Evolutionary conservation across 2,113 vertebrate genomes (phyloP).

Genomic region (Microtus montanus): DNA sequence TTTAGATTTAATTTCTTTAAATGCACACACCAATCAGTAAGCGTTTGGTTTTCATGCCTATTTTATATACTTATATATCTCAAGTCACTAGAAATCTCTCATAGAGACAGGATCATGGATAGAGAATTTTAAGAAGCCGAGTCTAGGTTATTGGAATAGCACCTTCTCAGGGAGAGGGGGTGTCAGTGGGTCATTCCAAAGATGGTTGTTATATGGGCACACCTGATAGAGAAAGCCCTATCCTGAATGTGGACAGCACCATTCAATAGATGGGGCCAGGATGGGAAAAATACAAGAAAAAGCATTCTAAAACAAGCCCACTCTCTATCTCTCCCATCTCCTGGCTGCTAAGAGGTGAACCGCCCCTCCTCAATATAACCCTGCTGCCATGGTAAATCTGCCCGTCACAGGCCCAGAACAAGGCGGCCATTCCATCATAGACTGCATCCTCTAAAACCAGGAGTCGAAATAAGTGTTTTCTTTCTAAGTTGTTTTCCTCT

Average conservation of each 20-base stretch:
- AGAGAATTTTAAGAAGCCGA: background rate
- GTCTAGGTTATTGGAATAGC: background rate
- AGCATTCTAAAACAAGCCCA: background rate
- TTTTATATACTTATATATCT: background rate
- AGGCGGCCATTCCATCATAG: background rate
- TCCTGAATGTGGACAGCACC: background rate
- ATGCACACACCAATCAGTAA: background rate
- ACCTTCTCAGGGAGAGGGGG: too few relatives aligned
- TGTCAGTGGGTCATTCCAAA: background rate
- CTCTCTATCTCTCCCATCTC: background rate
- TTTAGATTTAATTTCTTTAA: background rate
- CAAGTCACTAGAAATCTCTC: background rate
- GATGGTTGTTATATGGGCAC: background rate
- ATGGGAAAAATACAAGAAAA: background rate
- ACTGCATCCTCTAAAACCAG: background rate
- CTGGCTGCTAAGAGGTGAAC: background rate
- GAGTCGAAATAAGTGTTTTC: background rate
- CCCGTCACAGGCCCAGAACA: background rate
- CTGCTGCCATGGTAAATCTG: background rate
- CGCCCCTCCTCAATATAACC: too few relatives aligned
- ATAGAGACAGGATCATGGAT: background rate
- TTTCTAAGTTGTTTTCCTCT: background rate
- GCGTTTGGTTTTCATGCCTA: background rate
- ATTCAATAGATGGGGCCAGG: background rate
- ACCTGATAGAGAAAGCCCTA: background rate